These are phyloP conservation scores for Apostichopus japonicus DNA, from an alignment of 35 echinoderm and acorn worm species.

Conservation along the genomic window DNA sequence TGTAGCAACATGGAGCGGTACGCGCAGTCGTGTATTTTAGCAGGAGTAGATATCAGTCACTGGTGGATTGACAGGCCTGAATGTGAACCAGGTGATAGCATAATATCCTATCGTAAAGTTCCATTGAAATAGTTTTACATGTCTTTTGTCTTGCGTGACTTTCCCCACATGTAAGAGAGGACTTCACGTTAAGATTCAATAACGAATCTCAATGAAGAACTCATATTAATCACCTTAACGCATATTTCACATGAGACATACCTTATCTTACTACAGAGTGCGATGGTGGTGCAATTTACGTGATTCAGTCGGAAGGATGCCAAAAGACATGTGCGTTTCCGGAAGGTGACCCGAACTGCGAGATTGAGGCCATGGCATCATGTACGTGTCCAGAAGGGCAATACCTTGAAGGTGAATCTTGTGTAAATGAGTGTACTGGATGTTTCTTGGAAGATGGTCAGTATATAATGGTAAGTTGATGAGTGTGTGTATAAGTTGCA, in stretches of 20 bases:
- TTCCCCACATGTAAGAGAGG: background rate
- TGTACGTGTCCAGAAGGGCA: slow-evolving; percentile 21
- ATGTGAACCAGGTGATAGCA: slow-evolving; percentile 10
- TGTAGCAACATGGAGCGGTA: background rate
- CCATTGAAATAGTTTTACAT: background rate
- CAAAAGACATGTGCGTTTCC: background rate
- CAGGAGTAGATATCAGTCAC: background rate
- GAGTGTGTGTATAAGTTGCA: no score
- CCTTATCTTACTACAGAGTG: background rate
- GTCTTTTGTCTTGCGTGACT: background rate
- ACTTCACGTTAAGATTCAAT: background rate
- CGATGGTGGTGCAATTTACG: background rate
- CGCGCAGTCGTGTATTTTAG: background rate
- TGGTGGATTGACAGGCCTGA: slow-evolving; percentile 22
- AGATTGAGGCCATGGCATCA: background rate
- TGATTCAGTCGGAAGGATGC: background rate
- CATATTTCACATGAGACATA: background rate
- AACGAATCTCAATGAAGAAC: no score
- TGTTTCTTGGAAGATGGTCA: background rate
- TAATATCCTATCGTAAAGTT: background rate
- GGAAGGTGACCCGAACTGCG: background rate
- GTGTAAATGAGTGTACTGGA: slow-evolving; percentile 6
- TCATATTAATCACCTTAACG: background rate
- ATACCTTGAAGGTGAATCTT: slow-evolving; percentile 17
- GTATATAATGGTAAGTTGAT: background rate